Conservation (phyloP, 2,888 invertebrate species). For the Platypus cylindrus region DNA sequence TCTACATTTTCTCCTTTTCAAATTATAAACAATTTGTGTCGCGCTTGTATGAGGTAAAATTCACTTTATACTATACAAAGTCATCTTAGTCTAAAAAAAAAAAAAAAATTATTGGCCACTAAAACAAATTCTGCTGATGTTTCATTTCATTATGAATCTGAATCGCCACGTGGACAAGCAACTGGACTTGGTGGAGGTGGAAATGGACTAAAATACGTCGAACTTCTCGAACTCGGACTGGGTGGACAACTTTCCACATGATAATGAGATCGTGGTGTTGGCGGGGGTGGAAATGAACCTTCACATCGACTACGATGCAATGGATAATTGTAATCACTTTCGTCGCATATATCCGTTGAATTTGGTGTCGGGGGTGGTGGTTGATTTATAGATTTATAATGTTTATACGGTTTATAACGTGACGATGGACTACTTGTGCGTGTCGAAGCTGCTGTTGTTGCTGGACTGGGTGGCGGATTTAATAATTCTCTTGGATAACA, state of each 20-base stretch:
- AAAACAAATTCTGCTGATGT: too few relatives aligned
- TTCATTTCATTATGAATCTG: slow-evolving; percentile 30
- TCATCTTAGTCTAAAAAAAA: background rate
- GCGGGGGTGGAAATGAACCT: slow-evolving; percentile 64
- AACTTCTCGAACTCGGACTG: slow-evolving; percentile 59
- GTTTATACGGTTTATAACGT: slow-evolving; percentile 37
- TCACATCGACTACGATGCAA: slow-evolving; percentile 39
- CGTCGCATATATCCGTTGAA: slow-evolving; percentile 87
- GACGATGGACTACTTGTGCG: slow-evolving; percentile 42
- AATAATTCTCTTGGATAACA: slow-evolving; percentile 73
- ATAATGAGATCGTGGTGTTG: slow-evolving; percentile 62
- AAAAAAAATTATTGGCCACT: too few relatives aligned
- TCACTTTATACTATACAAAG: background rate
- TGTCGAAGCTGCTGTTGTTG: slow-evolving; percentile 54
- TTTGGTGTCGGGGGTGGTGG: slow-evolving; percentile 92
- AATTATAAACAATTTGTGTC: too few relatives aligned
- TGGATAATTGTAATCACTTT: slow-evolving; percentile 66
- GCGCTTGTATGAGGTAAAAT: too few relatives aligned
- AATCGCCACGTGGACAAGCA: slow-evolving; percentile 43
- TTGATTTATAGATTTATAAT: slow-evolving; percentile 55
- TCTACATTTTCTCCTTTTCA: too few relatives aligned
- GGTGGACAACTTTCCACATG: slow-evolving; percentile 59
- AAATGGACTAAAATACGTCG: slow-evolving; percentile 65
- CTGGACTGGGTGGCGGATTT: slow-evolving; percentile 86
- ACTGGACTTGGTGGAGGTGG: slow-evolving; percentile 82